Evolutionary conservation across 2,113 vertebrate genomes (phyloP), one percentile per base, ranked within the genome.

Genomic region (Neopipo cinnamomea): DNA sequence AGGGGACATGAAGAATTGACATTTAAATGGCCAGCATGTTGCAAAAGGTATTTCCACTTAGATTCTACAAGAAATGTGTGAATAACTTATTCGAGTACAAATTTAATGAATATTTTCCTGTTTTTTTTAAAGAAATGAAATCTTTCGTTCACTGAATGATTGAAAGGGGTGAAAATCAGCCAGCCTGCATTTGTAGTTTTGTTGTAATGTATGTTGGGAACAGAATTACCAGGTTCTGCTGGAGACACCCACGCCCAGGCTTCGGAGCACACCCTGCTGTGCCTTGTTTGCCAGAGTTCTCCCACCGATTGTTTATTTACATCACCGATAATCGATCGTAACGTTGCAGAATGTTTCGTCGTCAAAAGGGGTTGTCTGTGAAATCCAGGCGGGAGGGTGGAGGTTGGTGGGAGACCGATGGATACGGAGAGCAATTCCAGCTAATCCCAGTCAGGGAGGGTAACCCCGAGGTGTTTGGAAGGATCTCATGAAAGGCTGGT

Each of bases 21-120:
- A 66, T 94, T 95, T 97, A 96, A 96, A 98, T 98, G 97, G 97
- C 97, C 97, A 94, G 97, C 97, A 98, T 98, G 98, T 96, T 98
- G 93, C 98, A 98, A 97, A 98, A 98, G 98, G 98, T 98, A 98
- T 91, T 96, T 91, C 25, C 5, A 14, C 84, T 87, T 21, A 24
- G 20, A 62, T 49, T 63, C 14, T 31, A 37, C 89, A 37, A 90
- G 42, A 39, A 91, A 62, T 67, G 17, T 11, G 14, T 15, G 5
- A 76, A 66, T 88, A 68, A 74, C 35, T 65, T 1, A 47, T 42
- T 78, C 33, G 24, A 59, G 15, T 91, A 37, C 5, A 19, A 61
- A 27, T 46, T 72, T 72, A 41, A 44, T 33, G 31, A 52, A 5
- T 73, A 8, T 83, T 71, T 94, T 46, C 8, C 19, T 42, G 5